Evolutionary conservation across 2,113 vertebrate genomes (phyloP).

Genomic region (Hippocampus barbouri): DNA sequence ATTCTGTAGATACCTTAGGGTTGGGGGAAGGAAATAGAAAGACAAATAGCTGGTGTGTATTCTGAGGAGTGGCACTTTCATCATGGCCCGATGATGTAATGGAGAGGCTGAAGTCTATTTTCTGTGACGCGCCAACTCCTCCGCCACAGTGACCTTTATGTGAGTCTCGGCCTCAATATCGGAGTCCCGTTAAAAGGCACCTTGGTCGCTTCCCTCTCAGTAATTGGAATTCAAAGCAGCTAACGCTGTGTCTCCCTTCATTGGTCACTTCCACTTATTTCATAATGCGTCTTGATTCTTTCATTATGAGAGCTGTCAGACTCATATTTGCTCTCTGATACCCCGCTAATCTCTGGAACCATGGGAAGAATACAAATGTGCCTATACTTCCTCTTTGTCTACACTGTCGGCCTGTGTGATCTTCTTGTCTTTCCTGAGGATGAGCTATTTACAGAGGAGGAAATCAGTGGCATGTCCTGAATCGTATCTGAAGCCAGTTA

Average conservation of each 20-base stretch:
- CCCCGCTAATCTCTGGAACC: conserved; percentile 86
- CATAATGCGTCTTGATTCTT: conserved; percentile 85
- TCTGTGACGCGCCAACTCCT: conserved; percentile 69
- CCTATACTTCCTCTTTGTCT: conserved; percentile 42
- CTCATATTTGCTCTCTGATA: conserved; percentile 94
- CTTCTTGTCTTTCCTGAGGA: conserved; percentile 21
- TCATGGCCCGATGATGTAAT: conserved; percentile 39
- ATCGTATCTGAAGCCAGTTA: conserved; percentile 31
- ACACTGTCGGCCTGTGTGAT: conserved; percentile 25
- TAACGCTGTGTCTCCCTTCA: conserved; percentile 79
- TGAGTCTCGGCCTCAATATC: conserved; percentile 75
- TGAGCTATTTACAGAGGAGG: conserved; percentile 8
- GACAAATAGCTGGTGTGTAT: conserved; percentile 80
- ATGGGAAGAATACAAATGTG: conserved; percentile 79
- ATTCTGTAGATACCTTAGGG: conserved; percentile 74
- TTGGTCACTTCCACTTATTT: conserved; percentile 88
- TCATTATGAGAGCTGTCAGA: conserved; percentile 93
- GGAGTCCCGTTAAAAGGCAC: conserved; percentile 62
- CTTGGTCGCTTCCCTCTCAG: conserved; percentile 45
- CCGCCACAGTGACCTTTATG: conserved; percentile 79
- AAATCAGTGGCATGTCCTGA: conserved; percentile 27
- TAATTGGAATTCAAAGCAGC: conserved; percentile 90
- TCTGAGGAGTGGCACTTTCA: conserved; percentile 43
- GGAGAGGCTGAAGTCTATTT: conserved; percentile 40
- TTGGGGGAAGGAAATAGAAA: conserved; percentile 71